phyloP scores from a whole-genome alignment of 2,797 vertebrate genomes.

The Oreortyx pictus region DNA sequence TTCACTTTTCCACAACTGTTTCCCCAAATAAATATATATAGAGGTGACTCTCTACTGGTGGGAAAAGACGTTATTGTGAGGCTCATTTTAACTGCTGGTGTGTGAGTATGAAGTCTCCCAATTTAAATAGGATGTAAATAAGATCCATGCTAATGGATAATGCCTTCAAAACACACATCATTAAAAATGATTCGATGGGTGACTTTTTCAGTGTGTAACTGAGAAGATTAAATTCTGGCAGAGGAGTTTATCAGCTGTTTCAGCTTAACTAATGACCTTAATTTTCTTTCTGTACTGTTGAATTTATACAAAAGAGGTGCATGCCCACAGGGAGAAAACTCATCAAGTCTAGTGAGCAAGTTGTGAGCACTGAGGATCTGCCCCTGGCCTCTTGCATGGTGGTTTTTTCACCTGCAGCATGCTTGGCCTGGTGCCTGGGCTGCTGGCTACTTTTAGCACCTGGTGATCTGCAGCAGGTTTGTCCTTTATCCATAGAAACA shows the following conservation, averaged over 20 bases:
- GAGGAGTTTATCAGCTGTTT: not conserved
- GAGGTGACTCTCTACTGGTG: not conserved
- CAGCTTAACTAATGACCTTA: not conserved
- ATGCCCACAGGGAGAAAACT: not conserved
- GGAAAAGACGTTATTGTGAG: not conserved
- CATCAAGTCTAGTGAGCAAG: not conserved
- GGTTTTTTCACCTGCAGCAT: not conserved
- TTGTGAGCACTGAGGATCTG: not conserved
- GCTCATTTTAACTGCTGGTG: not conserved
- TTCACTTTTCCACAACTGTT: not conserved
- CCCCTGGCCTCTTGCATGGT: accelerated
- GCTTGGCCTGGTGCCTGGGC: accelerated
- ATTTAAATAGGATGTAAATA: not conserved
- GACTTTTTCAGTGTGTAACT: not conserved
- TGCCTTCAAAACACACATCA: not conserved
- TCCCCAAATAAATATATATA: not conserved
- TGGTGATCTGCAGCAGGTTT: not conserved
- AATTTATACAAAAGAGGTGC: not conserved
- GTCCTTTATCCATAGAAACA: not conserved
- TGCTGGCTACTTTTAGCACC: not conserved
- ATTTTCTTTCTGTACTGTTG: not conserved
- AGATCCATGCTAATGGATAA: not conserved
- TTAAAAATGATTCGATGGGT: not conserved
- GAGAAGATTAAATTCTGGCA: not conserved
- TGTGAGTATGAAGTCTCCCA: not conserved